Conservation (phyloP, 2,113 vertebrate genomes). For the Heliornis fulica region DNA sequence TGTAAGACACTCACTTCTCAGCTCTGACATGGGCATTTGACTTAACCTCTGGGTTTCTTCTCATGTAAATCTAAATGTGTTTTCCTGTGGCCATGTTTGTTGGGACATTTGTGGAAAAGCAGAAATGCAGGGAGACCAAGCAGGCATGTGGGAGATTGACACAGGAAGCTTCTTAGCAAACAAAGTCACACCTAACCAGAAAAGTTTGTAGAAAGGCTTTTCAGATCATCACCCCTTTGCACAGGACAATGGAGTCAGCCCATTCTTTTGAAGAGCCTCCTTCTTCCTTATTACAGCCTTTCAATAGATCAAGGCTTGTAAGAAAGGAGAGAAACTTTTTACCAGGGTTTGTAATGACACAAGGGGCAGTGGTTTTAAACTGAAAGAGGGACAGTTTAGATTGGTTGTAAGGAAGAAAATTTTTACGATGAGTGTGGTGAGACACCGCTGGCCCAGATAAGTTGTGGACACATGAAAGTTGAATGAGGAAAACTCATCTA, state of each 20-base stretch:
- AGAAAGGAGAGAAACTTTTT: not conserved
- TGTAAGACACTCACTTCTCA: not conserved
- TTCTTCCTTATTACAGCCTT: not conserved
- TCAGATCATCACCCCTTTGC: not conserved
- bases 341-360: not conserved
- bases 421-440: not conserved
- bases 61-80: not conserved
- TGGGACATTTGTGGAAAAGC: not conserved
- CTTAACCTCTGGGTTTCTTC: not conserved
- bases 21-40: not conserved
- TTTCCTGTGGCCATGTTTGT: not conserved
- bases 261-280: not conserved
- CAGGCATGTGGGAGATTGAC: not conserved
- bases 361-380: not conserved
- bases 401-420: not conserved
- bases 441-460: not conserved
- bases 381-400: not conserved
- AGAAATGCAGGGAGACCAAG: not conserved
- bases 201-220: not conserved
- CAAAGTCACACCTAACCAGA: too few species aligned
- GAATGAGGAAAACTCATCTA: too few species aligned
- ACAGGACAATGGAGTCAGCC: too few species aligned
- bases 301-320: not conserved
- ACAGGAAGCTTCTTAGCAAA: not conserved
- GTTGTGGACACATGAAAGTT: not conserved